Evolutionary conservation across 2,888 invertebrate species (phyloP).

Genomic region (Leistus spinibarbis): DNA sequence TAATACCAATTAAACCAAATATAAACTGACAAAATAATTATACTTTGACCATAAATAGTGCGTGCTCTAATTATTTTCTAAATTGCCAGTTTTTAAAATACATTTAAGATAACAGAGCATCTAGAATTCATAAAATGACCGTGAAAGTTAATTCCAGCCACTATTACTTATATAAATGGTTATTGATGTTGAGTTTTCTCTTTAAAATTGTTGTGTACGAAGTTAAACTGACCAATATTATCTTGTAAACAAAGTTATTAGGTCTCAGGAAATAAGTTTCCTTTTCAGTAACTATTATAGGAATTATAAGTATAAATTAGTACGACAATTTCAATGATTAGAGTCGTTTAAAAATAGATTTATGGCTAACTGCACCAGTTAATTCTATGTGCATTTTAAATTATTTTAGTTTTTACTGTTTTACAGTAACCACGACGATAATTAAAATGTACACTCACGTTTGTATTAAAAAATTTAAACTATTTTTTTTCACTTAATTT

Average conservation of each 20-base stretch:
- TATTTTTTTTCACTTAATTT: no score
- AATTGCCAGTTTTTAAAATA: background rate
- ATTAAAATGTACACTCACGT: no score
- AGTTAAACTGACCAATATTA: background rate
- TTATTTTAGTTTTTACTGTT: no score
- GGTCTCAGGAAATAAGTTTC: background rate
- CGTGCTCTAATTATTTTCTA: conserved; percentile 8
- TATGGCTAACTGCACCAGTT: no score
- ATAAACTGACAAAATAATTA: conserved; percentile 12
- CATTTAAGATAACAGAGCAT: background rate
- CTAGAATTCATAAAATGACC: background rate
- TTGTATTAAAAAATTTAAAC: no score
- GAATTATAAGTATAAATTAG: no score
- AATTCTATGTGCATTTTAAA: no score
- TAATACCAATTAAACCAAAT: background rate
- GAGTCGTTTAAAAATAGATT: no score
- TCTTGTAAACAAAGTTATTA: background rate
- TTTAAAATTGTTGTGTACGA: background rate
- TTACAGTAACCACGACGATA: no score
- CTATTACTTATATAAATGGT: background rate
- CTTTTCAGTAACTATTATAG: no score
- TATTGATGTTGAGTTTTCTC: conserved; percentile 12
- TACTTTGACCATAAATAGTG: background rate
- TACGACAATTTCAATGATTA: no score
- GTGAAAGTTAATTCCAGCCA: background rate